A percentile compares a stretch with the other conserved stretches of the same genome.
phyloP scores from a whole-genome alignment of 2,113 vertebrate species.

The Ascaphus truei region DNA sequence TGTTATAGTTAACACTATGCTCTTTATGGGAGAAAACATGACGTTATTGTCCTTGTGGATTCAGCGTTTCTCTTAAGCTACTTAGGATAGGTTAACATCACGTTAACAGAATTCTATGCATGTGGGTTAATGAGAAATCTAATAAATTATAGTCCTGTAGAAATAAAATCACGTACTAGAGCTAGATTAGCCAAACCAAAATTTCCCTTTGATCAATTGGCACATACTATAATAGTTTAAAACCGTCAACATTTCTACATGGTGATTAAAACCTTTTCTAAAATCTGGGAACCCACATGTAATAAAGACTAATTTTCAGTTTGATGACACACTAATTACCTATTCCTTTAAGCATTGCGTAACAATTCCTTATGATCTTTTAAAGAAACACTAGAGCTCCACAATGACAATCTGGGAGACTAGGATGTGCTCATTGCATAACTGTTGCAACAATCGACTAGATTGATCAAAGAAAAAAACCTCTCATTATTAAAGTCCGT shows the following conservation, averaged over 20 bases:
- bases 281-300: neutral
- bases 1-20: too few species aligned
- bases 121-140: neutral
- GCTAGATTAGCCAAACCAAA: neutral
- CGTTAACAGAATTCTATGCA: too few species aligned
- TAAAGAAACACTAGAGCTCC: neutral
- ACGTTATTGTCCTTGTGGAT: too few species aligned
- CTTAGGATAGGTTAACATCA: too few species aligned
- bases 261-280: neutral
- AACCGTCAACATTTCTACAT: neutral
- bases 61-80: too few species aligned
- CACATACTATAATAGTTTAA: constrained; percentile 1
- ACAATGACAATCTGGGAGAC: neutral
- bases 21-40: too few species aligned
- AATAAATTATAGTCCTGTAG: neutral
- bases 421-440: too few species aligned
- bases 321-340: neutral
- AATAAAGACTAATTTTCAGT: neutral
- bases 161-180: neutral
- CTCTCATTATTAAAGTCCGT: too few species aligned
- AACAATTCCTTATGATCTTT: neutral
- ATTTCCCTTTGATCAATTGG: neutral
- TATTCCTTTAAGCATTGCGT: neutral
- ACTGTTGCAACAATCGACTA: neutral
- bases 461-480: neutral